Base-by-base conservation (phyloP, 2,888 invertebrate genomes). In the Lasioglossum lativentre region DNA sequence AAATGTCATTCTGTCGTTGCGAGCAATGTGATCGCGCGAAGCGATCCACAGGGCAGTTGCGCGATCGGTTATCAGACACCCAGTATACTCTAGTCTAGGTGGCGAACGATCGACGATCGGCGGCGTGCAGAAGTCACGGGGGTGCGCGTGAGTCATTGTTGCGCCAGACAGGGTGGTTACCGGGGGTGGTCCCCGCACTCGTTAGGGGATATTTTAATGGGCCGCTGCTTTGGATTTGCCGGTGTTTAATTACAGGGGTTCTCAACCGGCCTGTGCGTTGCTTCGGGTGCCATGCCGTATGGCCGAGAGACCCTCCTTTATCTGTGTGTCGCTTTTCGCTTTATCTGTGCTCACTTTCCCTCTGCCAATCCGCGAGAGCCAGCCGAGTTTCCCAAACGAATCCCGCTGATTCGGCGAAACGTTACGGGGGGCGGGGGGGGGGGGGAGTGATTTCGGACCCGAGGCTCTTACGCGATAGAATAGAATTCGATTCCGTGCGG, bases 201-300 rank as follows among this genome's bases (percentile, higher is more conserved):
- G 92, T 92, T 92, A 92, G 92, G 93, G 93, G 90, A 92, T 91
- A 92, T 92, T 93, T 93, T 93, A 93, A 93, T 93, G 92, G 93
- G 91, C 90, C 87, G 90, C 87, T 90, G 92, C 91, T 91, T 93
- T 91, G 91, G 89, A 93, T 93, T 92, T 92, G 90, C 90, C 91
- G 90, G 90, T 91, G 90, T 93, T 92, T 92, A 93, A 93, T 92
- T 93, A 92, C 92, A 92, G 91, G 83, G 91, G 86, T 90, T 90
- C 92, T 91, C 92, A 91, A 91, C 30, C 52, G 77, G 30, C 38
- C 79, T 63, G 34, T 42, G 16, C 30, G 14, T 4, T 52, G n/a
- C 52, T n/a, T n/a, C 23, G 52, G 8, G 23, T n/a, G 52, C n/a
- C 52, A n/a, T n/a, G 52, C n/a, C 52, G 52, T 52, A n/a, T n/a